Conservation (phyloP, 2,113 vertebrate species). For the Formicarius rufipectus region DNA sequence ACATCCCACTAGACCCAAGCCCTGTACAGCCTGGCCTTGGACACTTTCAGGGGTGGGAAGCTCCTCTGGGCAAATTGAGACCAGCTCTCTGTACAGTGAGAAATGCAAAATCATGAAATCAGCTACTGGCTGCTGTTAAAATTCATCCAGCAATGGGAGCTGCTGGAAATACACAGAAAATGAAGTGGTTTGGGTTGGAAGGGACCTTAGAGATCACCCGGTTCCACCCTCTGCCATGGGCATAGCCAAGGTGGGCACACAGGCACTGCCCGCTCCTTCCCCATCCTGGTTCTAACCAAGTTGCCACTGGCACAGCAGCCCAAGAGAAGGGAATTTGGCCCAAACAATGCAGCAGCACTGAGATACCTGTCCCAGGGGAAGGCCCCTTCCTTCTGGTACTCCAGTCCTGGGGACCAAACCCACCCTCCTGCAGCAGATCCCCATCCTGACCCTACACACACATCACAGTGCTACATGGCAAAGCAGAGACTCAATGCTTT, state of each 20-base stretch:
- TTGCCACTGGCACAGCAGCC: neutral
- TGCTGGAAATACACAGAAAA: neutral
- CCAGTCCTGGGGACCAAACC: neutral
- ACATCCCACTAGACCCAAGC: neutral
- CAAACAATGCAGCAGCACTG: neutral
- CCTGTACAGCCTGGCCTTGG: neutral
- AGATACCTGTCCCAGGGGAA: neutral
- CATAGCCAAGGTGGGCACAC: neutral
- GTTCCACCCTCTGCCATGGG: neutral
- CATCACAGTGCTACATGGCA: fast-evolving
- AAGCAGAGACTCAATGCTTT: neutral
- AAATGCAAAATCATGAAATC: neutral
- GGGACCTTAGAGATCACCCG: neutral
- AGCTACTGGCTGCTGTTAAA: neutral
- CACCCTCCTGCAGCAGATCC: neutral
- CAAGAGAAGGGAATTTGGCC: fast-evolving
- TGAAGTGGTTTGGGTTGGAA: neutral
- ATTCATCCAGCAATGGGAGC: neutral
- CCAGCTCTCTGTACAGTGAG: neutral
- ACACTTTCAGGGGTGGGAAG: neutral
- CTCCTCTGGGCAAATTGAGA: neutral
- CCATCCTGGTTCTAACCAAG: fast-evolving
- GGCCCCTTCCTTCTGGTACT: neutral
- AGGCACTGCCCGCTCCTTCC: neutral
- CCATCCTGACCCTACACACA: neutral